These are phyloP conservation scores for Troides oblongomaculatus DNA, from an alignment of 2,888 invertebrate genomes.

Conservation along the genomic window DNA sequence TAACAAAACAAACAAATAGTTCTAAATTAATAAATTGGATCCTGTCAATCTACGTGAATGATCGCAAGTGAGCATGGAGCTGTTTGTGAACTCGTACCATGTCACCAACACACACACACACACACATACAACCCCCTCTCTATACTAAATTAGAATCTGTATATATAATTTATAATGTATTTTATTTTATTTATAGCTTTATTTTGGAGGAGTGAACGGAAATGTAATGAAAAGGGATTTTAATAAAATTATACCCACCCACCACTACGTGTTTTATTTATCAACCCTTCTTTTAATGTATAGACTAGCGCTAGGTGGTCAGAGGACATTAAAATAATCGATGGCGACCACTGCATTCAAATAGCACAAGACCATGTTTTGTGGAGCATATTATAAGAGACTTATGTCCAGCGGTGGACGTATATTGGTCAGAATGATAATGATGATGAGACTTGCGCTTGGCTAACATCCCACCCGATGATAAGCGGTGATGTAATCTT, in stretches of 20 bases:
- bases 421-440: no score
- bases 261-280: constrained; percentile 36
- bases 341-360: no score
- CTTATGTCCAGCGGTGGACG: no score
- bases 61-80: neutral
- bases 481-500: no score
- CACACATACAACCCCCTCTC: constrained; percentile 2
- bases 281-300: no score
- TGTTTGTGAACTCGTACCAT: constrained; percentile 2
- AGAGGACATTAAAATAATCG: no score
- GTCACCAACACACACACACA: constrained; percentile 15
- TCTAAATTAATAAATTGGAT: neutral
- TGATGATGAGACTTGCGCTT: no score
- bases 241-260: constrained; percentile 62
- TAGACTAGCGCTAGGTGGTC: no score
- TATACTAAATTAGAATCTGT: constrained; percentile 16
- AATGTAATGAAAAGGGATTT: constrained; percentile 50
- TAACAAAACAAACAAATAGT: no score
- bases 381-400: no score
- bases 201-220: constrained; percentile 41
- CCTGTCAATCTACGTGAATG: neutral
- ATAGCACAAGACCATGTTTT: no score
- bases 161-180: constrained; percentile 16
- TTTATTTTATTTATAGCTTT: constrained; percentile 33
- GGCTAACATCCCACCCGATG: no score